phyloP scores from a whole-genome alignment of 2,797 vertebrate species.

The Acipenser transmontanus region DNA sequence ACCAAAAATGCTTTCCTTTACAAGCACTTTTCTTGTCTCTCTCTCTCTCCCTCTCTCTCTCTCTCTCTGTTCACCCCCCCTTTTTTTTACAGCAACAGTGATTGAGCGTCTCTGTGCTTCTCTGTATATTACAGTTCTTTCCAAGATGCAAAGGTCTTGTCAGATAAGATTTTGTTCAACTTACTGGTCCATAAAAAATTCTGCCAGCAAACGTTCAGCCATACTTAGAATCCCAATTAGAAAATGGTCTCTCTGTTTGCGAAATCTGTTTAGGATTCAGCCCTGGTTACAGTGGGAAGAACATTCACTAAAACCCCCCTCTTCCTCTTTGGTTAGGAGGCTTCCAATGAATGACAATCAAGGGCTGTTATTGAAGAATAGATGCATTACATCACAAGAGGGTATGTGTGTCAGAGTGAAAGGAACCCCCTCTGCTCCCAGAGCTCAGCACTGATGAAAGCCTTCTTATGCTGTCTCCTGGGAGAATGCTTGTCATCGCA shows the following conservation, averaged over 20 bases:
- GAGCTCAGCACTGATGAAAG: constrained; percentile 34
- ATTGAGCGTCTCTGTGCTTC: constrained; percentile 58
- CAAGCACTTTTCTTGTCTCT: constrained; percentile 59
- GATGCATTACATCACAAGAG: constrained; percentile 51
- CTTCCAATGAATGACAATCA: constrained; percentile 53
- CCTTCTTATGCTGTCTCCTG: constrained; percentile 30
- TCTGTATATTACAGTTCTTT: constrained; percentile 55
- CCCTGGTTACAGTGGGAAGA: constrained; percentile 17
- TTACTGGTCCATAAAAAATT: constrained; percentile 56
- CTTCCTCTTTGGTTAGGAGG: constrained; percentile 27
- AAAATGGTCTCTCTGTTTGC: constrained; percentile 45
- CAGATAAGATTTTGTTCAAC: constrained; percentile 57
- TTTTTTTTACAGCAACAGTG: constrained; percentile 54
- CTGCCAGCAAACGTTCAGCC: constrained; percentile 53
- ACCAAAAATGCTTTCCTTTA: constrained; percentile 77
- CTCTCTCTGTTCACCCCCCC: too few species aligned
- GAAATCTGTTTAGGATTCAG: constrained; percentile 16
- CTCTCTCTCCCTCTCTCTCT: constrained; percentile 32
- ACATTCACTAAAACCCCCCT: constrained; percentile 18
- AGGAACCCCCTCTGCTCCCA: constrained; percentile 38
- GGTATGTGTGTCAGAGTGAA: constrained; percentile 40
- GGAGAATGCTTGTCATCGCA: constrained; percentile 39
- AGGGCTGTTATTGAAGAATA: constrained; percentile 41
- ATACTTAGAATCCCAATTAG: constrained; percentile 44
- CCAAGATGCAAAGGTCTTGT: constrained; percentile 59